Evolutionary conservation across 1,140 invertebrate species (phyloP).

Genomic region (Mycetomoellerius zeteki): DNA sequence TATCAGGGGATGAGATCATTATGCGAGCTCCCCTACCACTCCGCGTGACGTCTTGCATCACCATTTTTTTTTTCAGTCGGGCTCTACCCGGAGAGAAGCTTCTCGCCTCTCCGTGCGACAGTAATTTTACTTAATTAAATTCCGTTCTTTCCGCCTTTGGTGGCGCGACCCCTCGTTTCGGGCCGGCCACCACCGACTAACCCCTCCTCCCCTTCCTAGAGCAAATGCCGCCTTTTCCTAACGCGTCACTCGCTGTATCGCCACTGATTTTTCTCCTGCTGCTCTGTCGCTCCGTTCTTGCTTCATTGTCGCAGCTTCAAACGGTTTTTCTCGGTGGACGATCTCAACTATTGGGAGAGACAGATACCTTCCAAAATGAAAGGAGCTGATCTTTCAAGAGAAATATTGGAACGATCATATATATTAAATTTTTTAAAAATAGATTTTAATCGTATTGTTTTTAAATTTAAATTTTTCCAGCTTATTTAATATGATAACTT

Average conservation of each 20-base stretch:
- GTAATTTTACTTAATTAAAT: conserved; percentile 88
- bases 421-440: conserved; percentile 1
- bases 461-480: neutral
- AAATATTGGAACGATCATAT: neutral
- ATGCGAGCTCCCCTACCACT: conserved; percentile 37
- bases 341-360: conserved; percentile 50
- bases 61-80: conserved; percentile 65
- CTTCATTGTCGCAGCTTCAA: conserved; percentile 65
- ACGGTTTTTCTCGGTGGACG: conserved; percentile 70
- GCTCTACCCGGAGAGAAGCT: conserved; percentile 58
- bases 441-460: neutral
- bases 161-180: conserved; percentile 65
- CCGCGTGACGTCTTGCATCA: conserved; percentile 71
- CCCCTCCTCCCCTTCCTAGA: neutral
- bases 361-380: conserved; percentile 8
- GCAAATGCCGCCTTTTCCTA: conserved; percentile 59
- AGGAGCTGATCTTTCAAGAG: conserved; percentile 10
- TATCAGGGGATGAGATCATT: conserved; percentile 76
- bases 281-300: conserved; percentile 42
- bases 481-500: neutral
- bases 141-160: conserved; percentile 85
- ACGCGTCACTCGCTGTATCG: conserved; percentile 62
- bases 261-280: conserved; percentile 78
- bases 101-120: conserved; percentile 84
- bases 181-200: conserved; percentile 53